phyloP scores from a whole-genome alignment of 2,113 vertebrate species.

The Cinclus mexicanus region DNA sequence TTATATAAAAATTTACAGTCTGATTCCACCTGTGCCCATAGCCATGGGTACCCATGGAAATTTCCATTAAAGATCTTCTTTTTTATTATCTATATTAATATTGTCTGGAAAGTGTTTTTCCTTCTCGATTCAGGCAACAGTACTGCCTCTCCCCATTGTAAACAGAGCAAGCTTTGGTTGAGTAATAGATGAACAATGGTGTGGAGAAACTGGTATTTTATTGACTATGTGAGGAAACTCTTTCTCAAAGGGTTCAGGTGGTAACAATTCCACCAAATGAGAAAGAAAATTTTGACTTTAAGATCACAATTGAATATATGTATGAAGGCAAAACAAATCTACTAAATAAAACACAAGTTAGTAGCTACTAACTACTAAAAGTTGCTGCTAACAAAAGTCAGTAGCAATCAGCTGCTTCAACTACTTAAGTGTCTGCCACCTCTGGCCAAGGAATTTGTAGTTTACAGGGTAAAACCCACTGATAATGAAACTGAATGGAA shows the following conservation, averaged over 20 bases:
- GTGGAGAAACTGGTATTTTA: constrained; percentile 58
- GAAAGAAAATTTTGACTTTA: constrained; percentile 40
- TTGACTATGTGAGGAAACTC: constrained; percentile 50
- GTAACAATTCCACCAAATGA: constrained; percentile 56
- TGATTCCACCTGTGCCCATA: background rate
- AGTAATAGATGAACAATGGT: constrained; percentile 48
- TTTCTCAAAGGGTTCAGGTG: constrained; percentile 79
- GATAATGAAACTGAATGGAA: constrained; percentile 85
- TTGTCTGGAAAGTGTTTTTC: background rate
- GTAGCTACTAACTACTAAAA: background rate
- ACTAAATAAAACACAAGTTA: background rate
- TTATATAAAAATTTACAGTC: background rate
- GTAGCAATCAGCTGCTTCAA: constrained; percentile 71
- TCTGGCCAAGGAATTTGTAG: constrained; percentile 83
- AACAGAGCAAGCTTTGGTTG: constrained; percentile 72
- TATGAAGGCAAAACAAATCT: constrained; percentile 80
- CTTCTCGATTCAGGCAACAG: background rate
- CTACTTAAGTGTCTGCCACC: constrained; percentile 80
- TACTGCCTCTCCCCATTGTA: constrained; percentile 69
- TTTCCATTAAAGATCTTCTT: background rate
- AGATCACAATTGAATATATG: constrained; percentile 71
- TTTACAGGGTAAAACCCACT: constrained; percentile 81
- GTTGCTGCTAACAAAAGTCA: constrained; percentile 16
- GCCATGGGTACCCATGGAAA: background rate
- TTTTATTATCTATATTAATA: background rate